Percentiles rank a stretch among this genome's conserved stretches.
Conservation (phyloP, 2,113 vertebrate genomes). For the Chaenocephalus aceratus region DNA sequence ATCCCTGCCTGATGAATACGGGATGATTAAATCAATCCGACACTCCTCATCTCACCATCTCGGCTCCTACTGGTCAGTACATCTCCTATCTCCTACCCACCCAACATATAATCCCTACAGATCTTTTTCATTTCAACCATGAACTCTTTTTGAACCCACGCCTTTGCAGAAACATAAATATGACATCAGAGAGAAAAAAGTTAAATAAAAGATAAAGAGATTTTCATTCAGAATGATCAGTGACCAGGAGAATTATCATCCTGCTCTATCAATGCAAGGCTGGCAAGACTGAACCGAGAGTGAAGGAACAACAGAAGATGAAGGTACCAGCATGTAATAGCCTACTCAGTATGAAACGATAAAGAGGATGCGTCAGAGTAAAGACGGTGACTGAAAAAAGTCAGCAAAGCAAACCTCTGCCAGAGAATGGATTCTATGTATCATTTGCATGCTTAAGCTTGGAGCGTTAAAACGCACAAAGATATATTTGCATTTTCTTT, state of each 20-base stretch:
- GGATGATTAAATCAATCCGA: slow-evolving; percentile 36
- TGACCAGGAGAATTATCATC: background rate
- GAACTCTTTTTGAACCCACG: slow-evolving; percentile 63
- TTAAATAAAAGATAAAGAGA: background rate
- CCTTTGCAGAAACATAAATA: slow-evolving; percentile 45
- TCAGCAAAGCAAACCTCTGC: slow-evolving; percentile 46
- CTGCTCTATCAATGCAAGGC: slow-evolving; percentile 15
- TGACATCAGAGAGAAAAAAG: slow-evolving; percentile 32
- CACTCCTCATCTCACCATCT: slow-evolving; percentile 29
- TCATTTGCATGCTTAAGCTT: slow-evolving; percentile 72
- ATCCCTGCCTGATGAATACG: slow-evolving; percentile 4
- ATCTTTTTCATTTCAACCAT: slow-evolving; percentile 48
- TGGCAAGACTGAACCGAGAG: background rate
- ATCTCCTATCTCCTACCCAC: slow-evolving; percentile 47
- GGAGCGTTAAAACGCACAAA: slow-evolving; percentile 70
- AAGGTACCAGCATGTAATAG: background rate
- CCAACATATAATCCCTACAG: slow-evolving; percentile 45
- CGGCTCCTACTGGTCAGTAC: slow-evolving; percentile 35
- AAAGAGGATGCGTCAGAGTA: background rate
- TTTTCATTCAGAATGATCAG: slow-evolving; percentile 3
- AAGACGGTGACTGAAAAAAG: slow-evolving; percentile 17
- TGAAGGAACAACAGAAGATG: background rate
- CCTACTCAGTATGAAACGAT: background rate
- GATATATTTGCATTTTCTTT: slow-evolving; percentile 72
- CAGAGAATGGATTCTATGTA: slow-evolving; percentile 55